Conservation (phyloP, 2,113 vertebrate genomes). For the Redunca redunca region DNA sequence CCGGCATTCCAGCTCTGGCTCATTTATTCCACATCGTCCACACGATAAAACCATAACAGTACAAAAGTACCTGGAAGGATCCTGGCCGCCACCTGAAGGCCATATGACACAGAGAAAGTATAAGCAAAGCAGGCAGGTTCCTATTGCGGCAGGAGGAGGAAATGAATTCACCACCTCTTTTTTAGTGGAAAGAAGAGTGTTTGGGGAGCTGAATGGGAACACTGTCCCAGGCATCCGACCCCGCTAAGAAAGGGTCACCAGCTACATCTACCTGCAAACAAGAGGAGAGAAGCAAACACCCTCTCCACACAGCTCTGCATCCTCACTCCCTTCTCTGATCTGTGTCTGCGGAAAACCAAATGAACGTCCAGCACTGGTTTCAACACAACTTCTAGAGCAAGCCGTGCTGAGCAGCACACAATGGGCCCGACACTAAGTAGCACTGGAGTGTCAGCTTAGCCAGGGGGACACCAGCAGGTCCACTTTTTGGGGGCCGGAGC, state of each 20-base stretch:
- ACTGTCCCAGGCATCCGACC: neutral
- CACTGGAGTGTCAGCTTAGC: neutral
- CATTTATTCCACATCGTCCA: too few relatives aligned
- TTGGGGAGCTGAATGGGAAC: neutral
- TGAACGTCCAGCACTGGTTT: too few relatives aligned
- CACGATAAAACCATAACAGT: accelerated
- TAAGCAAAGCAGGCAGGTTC: neutral
- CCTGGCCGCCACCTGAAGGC: neutral
- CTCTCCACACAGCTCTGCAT: neutral
- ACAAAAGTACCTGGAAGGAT: neutral
- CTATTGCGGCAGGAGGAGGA: accelerated
- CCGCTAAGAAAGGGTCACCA: neutral
- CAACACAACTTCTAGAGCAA: neutral
- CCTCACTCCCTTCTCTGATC: neutral
- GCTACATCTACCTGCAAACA: neutral
- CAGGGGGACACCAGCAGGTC: neutral
- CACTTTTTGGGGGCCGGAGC: too few relatives aligned
- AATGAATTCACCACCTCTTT: neutral
- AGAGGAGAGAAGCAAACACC: neutral
- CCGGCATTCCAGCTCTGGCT: neutral
- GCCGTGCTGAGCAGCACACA: neutral
- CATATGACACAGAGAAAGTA: neutral
- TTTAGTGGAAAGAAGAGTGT: neutral
- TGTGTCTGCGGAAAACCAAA: neutral
- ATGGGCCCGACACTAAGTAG: neutral